Conservation (phyloP, 2,888 invertebrate genomes). For the Parascotia fuliginaria region DNA sequence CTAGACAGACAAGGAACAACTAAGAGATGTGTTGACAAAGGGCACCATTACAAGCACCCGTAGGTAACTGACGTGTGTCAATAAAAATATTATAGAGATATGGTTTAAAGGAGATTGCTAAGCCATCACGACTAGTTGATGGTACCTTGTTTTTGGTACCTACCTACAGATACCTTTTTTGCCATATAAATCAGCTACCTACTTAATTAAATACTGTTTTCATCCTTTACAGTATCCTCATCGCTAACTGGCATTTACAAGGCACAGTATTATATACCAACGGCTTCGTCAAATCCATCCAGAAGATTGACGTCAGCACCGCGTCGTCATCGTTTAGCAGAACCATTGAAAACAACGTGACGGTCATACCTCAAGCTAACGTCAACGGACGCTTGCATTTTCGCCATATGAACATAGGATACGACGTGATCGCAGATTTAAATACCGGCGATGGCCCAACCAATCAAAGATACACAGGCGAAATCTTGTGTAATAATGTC, state of each 20-base stretch:
- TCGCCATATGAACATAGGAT: conserved; percentile 53
- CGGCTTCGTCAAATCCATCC: conserved; percentile 65
- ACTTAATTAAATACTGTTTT: neutral
- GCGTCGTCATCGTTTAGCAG: conserved; percentile 25
- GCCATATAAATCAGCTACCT: too few species aligned
- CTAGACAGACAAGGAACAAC: too few species aligned
- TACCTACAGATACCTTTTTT: too few species aligned
- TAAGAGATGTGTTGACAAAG: too few species aligned
- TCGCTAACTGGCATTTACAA: conserved; percentile 56
- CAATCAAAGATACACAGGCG: conserved; percentile 57
- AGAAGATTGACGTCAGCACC: conserved; percentile 50
- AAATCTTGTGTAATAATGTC: conserved; percentile 38
- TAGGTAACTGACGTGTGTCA: too few species aligned
- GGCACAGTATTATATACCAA: conserved; percentile 63
- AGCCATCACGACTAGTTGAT: too few species aligned
- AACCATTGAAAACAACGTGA: conserved; percentile 21
- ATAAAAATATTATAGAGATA: too few species aligned
- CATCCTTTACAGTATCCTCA: conserved; percentile 47
- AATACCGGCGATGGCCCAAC: conserved; percentile 25
- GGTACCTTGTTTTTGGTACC: too few species aligned
- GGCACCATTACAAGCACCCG: too few species aligned
- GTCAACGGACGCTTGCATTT: conserved; percentile 50
- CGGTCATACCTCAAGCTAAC: conserved; percentile 19
- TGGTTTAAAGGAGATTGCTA: too few species aligned
- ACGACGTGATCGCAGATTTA: conserved; percentile 54